phyloP scores from a whole-genome alignment of 37 sponge, comb jelly and placozoan genomes.

The Corticium candelabrum region DNA sequence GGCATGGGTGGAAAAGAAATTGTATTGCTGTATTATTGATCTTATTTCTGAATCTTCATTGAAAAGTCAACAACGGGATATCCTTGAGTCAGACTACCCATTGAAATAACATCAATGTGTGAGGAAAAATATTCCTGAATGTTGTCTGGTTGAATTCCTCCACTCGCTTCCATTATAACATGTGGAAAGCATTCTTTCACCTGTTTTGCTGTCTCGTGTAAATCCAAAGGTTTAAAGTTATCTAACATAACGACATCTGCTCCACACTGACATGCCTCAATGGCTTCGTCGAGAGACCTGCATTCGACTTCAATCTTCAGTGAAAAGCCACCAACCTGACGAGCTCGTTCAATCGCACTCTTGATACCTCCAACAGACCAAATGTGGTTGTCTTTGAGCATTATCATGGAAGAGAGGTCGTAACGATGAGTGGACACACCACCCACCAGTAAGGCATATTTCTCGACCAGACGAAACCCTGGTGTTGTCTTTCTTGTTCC shows the following conservation, averaged over 20 bases:
- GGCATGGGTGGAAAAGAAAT: too few species aligned
- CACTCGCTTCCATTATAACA: constrained; percentile 80
- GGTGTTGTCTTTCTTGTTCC: constrained; percentile 96
- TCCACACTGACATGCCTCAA: constrained; percentile 60
- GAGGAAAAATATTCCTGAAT: constrained; percentile 53
- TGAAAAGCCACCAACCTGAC: constrained; percentile 72
- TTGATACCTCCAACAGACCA: constrained; percentile 75
- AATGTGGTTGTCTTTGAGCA: constrained; percentile 96
- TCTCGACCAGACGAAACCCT: constrained; percentile 89
- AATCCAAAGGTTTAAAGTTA: constrained; percentile 66
- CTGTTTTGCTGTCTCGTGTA: constrained; percentile 37
- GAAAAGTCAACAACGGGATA: constrained; percentile 81
- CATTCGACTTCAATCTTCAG: constrained; percentile 95
- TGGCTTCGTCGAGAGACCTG: constrained; percentile 63
- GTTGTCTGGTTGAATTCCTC: constrained; percentile 63
- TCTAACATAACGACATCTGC: constrained; percentile 93
- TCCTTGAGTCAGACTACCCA: constrained; percentile 82
- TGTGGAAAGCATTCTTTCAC: constrained; percentile 63
- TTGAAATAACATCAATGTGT: constrained; percentile 70
- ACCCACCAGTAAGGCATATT: constrained; percentile 83
- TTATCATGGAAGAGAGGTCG: constrained; percentile 87
- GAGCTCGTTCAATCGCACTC: constrained; percentile 59
- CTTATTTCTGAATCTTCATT: constrained; percentile 72
- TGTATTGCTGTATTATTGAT: too few species aligned
- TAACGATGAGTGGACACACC: constrained; percentile 38